Base-by-base conservation (phyloP, 2,113 vertebrate species). In the Leucopsar rothschildi region DNA sequence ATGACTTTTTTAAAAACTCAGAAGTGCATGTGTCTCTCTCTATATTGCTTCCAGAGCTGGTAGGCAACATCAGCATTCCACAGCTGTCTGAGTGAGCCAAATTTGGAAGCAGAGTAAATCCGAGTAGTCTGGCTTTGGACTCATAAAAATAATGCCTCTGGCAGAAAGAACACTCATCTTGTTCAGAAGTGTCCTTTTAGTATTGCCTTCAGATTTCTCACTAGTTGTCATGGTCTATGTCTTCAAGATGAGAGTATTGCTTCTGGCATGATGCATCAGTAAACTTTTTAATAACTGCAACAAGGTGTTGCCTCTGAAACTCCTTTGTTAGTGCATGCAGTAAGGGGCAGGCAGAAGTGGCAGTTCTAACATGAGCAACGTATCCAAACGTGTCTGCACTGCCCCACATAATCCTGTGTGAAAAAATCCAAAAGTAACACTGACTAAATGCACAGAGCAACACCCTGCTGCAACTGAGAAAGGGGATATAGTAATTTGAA, bases 51-150 rank as follows among this genome's bases (percentile, higher is more conserved):
- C 85, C 68, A 77, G 79, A 96, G 52, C 76, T 93, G 72, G 68
- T 80, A 70, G 72, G 60, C 87, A 96, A 28, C 90, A 70, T 57
- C 87, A 81, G 64, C 90, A 81, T 97, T 96, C 82, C 90, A 70
- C 6, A 5, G 50, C 85, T 94, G 90, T 31, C 88, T 88, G 78
- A 12, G 24, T 33, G 59, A 94, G 68, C 85, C 93, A 90, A 69
- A 77, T 95, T 90, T 96, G 90, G 93, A 83, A 97, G 82, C 64
- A 88, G 47, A 59, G 56, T 83, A 86, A 94, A 78, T 86, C 71
- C 12, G 3, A 78, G 68, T 44, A 83, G 55, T 66, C 82, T 91
- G 79, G 52, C 35, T 92, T 59, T 83, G 56, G 44, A 83, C 86
- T 89, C 35, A 15, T 85, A 42, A 76, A 69, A 70, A 50, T 52